Conservation (phyloP, 2,797 vertebrate genomes). For the Lateolabrax maculatus region DNA sequence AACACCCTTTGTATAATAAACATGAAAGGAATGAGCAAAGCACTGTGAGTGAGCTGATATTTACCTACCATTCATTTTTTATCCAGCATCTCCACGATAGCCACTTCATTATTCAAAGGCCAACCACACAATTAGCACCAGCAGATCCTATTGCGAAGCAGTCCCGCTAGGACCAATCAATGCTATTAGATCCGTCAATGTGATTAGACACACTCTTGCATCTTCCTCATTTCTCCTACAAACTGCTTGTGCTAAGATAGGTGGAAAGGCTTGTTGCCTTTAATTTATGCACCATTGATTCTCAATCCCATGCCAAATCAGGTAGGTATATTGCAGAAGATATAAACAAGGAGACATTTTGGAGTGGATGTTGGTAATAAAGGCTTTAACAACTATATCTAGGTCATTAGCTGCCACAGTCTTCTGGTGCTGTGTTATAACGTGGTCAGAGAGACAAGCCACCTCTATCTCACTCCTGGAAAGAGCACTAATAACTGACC, state of each 20-base stretch:
- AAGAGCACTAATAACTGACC: constrained; percentile 9
- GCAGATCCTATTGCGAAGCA: constrained; percentile 58
- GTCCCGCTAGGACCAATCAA: constrained; percentile 73
- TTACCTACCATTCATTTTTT: constrained; percentile 55
- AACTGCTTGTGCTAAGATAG: constrained; percentile 40
- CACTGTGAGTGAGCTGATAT: constrained; percentile 49
- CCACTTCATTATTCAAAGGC: constrained; percentile 78
- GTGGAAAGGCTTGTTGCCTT: constrained; percentile 46
- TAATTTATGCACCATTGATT: constrained; percentile 68
- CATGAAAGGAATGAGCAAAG: constrained; percentile 26
- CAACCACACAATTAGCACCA: constrained; percentile 70
- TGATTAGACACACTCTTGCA: constrained; percentile 68
- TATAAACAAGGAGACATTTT: constrained; percentile 51
- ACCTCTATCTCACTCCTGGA: background rate
- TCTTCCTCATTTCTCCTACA: constrained; percentile 55
- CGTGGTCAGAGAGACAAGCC: constrained; percentile 14
- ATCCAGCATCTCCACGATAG: constrained; percentile 49
- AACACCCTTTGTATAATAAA: constrained; percentile 17
- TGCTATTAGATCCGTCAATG: constrained; percentile 69
- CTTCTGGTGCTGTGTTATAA: constrained; percentile 1
- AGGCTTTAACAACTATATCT: constrained; percentile 28
- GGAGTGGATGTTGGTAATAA: constrained; percentile 30
- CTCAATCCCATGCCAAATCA: constrained; percentile 44
- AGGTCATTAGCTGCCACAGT: constrained; percentile 17
- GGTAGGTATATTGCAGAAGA: constrained; percentile 37